These are phyloP conservation scores for Phalacrocorax carbo DNA, from an alignment of 2,113 vertebrate species.

Conservation along the genomic window DNA sequence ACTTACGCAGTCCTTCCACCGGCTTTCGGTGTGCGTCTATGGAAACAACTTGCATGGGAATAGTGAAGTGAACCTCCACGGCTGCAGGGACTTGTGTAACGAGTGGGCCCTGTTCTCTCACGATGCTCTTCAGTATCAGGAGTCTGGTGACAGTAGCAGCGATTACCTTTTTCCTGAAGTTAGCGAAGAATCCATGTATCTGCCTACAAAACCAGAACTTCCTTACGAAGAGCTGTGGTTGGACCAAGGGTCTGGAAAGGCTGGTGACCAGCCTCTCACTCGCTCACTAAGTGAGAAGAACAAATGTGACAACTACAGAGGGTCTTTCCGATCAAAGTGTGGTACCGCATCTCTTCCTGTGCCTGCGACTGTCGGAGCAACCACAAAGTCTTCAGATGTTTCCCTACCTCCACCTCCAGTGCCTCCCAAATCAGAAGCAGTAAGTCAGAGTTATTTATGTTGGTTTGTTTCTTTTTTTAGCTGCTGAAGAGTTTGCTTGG, in stretches of 20 bases:
- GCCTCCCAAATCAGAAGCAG: constrained; percentile 99
- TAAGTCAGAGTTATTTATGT: constrained; percentile 76
- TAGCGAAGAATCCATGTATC: constrained; percentile 71
- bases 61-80: constrained; percentile 94
- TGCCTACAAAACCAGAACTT: constrained; percentile 82
- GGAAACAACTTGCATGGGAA: constrained; percentile 95
- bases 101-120: constrained; percentile 88
- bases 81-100: constrained; percentile 86
- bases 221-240: constrained; percentile 97
- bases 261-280: constrained; percentile 62
- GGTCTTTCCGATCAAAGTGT: constrained; percentile 73
- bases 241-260: constrained; percentile 79
- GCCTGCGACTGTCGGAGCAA: constrained; percentile 67
- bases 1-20: constrained; percentile 95
- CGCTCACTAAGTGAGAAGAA: constrained; percentile 74
- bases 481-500: background rate
- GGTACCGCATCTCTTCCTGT: constrained; percentile 73
- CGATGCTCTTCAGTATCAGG: constrained; percentile 80
- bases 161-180: constrained; percentile 89
- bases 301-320: constrained; percentile 75
- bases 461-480: background rate
- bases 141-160: constrained; percentile 78
- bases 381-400: constrained; percentile 78
- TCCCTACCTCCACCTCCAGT: constrained; percentile 94
- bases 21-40: constrained; percentile 95